Conservation (phyloP, 2,113 vertebrate genomes). For the Hemicordylus capensis region DNA sequence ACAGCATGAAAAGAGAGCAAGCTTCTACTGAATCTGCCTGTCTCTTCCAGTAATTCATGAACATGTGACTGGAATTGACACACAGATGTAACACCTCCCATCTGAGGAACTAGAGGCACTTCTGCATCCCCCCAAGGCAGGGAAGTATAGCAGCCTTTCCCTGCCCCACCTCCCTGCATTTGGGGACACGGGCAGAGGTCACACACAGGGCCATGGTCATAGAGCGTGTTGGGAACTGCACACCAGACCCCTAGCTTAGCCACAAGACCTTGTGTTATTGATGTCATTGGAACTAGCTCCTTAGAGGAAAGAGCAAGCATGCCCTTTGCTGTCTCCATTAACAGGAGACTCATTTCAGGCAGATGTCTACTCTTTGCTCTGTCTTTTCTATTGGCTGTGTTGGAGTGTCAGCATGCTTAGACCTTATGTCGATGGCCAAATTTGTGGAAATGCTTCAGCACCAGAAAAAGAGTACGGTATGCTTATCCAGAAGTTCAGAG, state of each 20-base stretch:
- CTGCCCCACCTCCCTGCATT: fast-evolving
- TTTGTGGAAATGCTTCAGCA: not conserved
- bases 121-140: not conserved
- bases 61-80: not conserved
- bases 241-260: not conserved
- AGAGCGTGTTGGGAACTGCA: not conserved
- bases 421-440: not conserved
- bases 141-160: fast-evolving
- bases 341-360: not conserved
- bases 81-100: not conserved
- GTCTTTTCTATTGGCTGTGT: not conserved
- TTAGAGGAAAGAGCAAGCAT: fast-evolving
- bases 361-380: not conserved
- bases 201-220: not conserved
- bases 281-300: not conserved
- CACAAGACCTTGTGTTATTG: not conserved
- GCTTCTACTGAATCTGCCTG: not conserved
- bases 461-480: not conserved
- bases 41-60: slow-evolving; percentile 21
- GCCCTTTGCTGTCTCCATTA: not conserved
- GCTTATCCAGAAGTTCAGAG: not conserved
- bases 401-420: not conserved
- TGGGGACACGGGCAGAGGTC: not conserved
- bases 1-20: not conserved
- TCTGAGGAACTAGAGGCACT: slow-evolving; percentile 6